A percentile compares a stretch with the other conserved stretches of the same genome.
Evolutionary conservation across 2,888 invertebrate species (phyloP).

Genomic region (Drosophila greeni): DNA sequence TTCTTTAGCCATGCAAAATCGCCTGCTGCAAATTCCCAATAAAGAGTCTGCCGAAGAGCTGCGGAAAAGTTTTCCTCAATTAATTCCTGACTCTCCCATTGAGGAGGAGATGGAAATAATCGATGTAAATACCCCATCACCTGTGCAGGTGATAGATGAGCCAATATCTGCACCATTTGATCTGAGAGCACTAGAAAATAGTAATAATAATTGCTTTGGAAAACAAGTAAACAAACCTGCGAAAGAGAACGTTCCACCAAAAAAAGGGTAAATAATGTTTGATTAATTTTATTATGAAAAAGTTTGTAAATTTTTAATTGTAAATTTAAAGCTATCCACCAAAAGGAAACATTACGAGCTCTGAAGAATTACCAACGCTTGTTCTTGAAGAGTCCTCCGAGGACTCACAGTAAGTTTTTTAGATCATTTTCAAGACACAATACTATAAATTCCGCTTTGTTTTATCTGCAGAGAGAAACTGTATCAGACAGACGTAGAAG

Average conservation of each 20-base stretch:
- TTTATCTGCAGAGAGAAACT: neutral
- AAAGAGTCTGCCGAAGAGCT: neutral
- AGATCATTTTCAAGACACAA: neutral
- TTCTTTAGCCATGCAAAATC: conserved; percentile 5
- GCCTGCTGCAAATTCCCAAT: conserved; percentile 37
- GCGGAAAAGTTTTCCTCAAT: neutral
- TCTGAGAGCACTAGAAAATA: neutral
- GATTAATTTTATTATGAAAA: neutral
- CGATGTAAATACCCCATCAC: neutral
- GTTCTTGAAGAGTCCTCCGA: neutral
- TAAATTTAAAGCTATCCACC: neutral
- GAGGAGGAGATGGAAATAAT: neutral
- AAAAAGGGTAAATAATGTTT: neutral
- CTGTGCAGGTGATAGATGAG: neutral
- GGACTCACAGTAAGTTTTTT: neutral
- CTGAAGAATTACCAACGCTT: neutral
- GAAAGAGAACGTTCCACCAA: no score
- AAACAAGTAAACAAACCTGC: neutral
- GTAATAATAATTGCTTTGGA: neutral
- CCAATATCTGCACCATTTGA: neutral
- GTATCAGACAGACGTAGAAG: neutral
- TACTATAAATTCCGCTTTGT: no score
- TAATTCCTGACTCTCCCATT: neutral
- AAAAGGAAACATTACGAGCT: no score
- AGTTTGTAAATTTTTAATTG: neutral